phyloP scores from a whole-genome alignment of 1,140 invertebrate genomes.

The Elysia chlorotica region DNA sequence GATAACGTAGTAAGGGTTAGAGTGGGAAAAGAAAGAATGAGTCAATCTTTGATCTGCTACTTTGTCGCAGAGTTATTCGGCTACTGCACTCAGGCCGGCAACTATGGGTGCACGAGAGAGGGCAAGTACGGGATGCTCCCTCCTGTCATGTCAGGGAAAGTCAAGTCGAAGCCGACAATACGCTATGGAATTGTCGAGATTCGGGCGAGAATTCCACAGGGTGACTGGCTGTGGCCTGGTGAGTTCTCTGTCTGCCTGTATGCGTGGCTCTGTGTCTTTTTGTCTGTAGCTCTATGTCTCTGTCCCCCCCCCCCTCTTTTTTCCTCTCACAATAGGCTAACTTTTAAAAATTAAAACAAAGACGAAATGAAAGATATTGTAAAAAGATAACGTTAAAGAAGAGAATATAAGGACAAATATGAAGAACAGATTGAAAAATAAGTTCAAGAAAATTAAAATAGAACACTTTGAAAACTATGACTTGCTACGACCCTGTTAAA shows the following conservation, averaged over 20 bases:
- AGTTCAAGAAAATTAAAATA: too few relatives aligned
- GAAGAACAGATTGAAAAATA: too few relatives aligned
- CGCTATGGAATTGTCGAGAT: slow-evolving; percentile 75
- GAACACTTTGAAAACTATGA: too few relatives aligned
- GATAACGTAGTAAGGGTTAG: too few relatives aligned
- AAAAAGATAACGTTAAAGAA: too few relatives aligned
- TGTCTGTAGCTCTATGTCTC: slow-evolving; percentile 18
- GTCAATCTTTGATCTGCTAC: too few relatives aligned
- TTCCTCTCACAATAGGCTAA: neutral
- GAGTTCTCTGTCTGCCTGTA: slow-evolving; percentile 26
- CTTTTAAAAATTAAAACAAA: neutral
- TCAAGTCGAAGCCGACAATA: slow-evolving; percentile 72
- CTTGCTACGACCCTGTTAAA: too few relatives aligned
- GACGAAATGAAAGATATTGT: too few relatives aligned
- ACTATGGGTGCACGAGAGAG: slow-evolving; percentile 1
- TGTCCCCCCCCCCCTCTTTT: slow-evolving; percentile 2
- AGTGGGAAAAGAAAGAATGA: too few relatives aligned
- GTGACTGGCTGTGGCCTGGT: slow-evolving; percentile 81
- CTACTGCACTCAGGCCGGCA: neutral
- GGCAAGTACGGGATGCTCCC: slow-evolving; percentile 26
- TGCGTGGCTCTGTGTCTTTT: neutral
- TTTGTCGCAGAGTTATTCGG: slow-evolving; percentile 3
- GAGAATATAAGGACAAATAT: too few relatives aligned
- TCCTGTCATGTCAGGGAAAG: slow-evolving; percentile 66
- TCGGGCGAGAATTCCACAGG: slow-evolving; percentile 74